Evolutionary conservation across 2,113 vertebrate genomes (phyloP), one percentile per base, ranked within the genome.

Genomic region (Chrysemys picta): DNA sequence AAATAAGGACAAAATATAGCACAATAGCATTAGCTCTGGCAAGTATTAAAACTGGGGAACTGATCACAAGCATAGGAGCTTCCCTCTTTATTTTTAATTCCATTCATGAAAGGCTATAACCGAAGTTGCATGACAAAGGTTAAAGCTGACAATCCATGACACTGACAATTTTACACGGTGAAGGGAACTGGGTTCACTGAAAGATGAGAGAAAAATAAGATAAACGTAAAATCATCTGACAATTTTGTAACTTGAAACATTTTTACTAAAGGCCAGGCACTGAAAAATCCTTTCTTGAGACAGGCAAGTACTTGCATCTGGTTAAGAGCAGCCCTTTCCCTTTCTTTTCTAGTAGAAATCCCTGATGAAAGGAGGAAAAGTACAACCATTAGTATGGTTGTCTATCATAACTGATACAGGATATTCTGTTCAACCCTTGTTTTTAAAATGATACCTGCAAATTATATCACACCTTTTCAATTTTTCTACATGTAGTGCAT

Each of bases 51-150:
- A 88, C 10, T 8, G 89, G 2, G 29, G 87, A 88, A 75, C 93
- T 88, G 92, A 83, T 90, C 89, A 85, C 2, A 16, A 88, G 31
- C 14, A 10, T 91, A 25, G 56, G 24, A 57, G 91, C 92, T 59
- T 94, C 56, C 22, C 42, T 94, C 62, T 96, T 96, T 95, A 78
- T 93, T 97, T 97, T 94, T 84, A 85, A n/a, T 82, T 94, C 72
- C 29, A 83, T 91, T 92, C 62, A 90, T 59, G 69, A 94, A 94
- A 95, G 91, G 47, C 16, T 80, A 2, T 22, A 90, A 90, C 75
- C 78, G 31, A 85, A 94, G 90, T 79, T 80, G 76, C 86, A 13
- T 59, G 89, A 92, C 93, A 91, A 95, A 93, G 78, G 93, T 94
- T 97, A 96, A 94, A 93, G 84, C 69, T 96, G 93, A 89, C 81